These are phyloP conservation scores for Myotis myotis DNA, from an alignment of 2,797 vertebrate genomes.

Conservation along the genomic window DNA sequence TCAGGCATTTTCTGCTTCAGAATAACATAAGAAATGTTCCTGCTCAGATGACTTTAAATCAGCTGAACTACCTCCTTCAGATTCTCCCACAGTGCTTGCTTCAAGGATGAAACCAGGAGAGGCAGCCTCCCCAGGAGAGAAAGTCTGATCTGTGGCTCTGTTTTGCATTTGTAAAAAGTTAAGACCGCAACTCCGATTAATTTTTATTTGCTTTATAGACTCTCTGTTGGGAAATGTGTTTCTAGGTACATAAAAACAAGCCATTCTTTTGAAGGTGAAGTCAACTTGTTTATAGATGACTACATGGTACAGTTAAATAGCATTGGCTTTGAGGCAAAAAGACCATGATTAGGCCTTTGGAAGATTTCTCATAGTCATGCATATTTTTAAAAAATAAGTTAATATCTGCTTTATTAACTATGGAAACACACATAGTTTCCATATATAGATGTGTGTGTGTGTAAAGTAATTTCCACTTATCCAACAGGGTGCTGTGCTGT, in stretches of 20 bases:
- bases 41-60: slow-evolving; percentile 71
- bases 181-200: slow-evolving; percentile 53
- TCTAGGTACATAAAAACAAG: slow-evolving; percentile 58
- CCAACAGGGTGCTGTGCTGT: neutral
- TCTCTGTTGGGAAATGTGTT: slow-evolving; percentile 58
- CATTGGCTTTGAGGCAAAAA: slow-evolving; percentile 18
- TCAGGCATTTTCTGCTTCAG: slow-evolving; percentile 61
- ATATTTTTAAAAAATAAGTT: slow-evolving; percentile 53
- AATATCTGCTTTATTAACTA: neutral
- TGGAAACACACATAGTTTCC: neutral
- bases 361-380: slow-evolving; percentile 11
- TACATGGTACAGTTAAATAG: slow-evolving; percentile 21
- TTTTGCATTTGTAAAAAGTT: slow-evolving; percentile 68
- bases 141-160: slow-evolving; percentile 49
- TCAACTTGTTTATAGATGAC: slow-evolving; percentile 53
- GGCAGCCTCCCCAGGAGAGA: slow-evolving; percentile 44
- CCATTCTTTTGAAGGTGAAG: slow-evolving; percentile 65
- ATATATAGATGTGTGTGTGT: neutral
- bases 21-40: slow-evolving; percentile 45
- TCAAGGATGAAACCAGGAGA: slow-evolving; percentile 66
- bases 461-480: slow-evolving; percentile 11
- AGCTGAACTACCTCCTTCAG: slow-evolving; percentile 69
- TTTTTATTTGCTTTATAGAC: slow-evolving; percentile 65
- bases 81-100: slow-evolving; percentile 72
- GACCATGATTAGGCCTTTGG: neutral